phyloP scores from a whole-genome alignment of 2,888 invertebrate species.

The Chymomyza amoena region DNA sequence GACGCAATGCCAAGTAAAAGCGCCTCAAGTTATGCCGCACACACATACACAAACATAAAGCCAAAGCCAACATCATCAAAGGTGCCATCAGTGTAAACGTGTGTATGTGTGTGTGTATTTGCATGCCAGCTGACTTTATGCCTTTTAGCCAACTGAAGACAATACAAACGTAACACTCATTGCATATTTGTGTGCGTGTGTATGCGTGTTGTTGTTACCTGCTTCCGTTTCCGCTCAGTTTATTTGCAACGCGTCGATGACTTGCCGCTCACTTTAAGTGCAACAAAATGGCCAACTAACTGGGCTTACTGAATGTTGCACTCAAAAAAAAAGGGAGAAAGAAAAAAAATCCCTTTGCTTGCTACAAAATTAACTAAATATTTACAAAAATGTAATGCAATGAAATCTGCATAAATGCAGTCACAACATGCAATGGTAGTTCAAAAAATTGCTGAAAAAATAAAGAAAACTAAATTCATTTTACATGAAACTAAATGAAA shows the following conservation, averaged over 20 bases:
- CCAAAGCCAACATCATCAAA: background rate
- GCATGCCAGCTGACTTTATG: slow-evolving; percentile 8
- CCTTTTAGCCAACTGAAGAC: slow-evolving; percentile 4
- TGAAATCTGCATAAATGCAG: slow-evolving; percentile 54
- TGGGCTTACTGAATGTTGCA: background rate
- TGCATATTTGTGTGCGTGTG: background rate
- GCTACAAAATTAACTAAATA: slow-evolving; percentile 53
- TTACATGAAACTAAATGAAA: slow-evolving; percentile 64
- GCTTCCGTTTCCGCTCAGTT: slow-evolving; percentile 19
- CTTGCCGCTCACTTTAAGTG: slow-evolving; percentile 17
- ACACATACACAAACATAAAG: background rate
- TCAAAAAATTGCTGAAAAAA: background rate
- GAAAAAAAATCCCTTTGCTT: background rate
- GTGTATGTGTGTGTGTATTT: background rate
- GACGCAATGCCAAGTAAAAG: slow-evolving; percentile 6
- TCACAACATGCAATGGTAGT: background rate
- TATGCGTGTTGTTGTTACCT: slow-evolving; percentile 3
- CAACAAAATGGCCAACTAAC: background rate
- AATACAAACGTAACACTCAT: background rate
- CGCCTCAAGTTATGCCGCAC: slow-evolving; percentile 46
- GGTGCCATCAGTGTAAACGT: background rate
- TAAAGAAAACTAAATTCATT: slow-evolving; percentile 55
- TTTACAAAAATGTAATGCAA: slow-evolving; percentile 55
- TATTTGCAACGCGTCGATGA: slow-evolving; percentile 25
- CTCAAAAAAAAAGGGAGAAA: background rate